Evolutionary conservation across 2,113 vertebrate species (phyloP).

Genomic region (Triplophysa dalaica): DNA sequence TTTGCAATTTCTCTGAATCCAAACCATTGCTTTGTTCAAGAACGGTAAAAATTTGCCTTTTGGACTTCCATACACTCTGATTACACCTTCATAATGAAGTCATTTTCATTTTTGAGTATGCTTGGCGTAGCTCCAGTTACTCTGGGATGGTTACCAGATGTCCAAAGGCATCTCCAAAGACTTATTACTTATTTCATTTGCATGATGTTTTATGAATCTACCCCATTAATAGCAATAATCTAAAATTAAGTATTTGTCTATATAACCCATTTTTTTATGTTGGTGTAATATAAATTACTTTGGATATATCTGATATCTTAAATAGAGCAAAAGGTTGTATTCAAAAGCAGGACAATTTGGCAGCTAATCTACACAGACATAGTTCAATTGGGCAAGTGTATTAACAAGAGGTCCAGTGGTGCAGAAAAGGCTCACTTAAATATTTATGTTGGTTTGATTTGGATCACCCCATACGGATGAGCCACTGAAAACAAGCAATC

Average conservation of each 20-base stretch:
- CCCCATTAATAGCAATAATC: too few relatives aligned
- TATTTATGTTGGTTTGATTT: conserved; percentile 86
- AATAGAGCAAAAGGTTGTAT: conserved; percentile 34
- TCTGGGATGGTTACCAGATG: conserved; percentile 76
- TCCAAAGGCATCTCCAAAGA: conserved; percentile 68
- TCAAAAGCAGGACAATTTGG: conserved; percentile 60
- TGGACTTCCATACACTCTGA: conserved; percentile 45
- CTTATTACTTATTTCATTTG: conserved; percentile 58
- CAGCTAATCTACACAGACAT: conserved; percentile 61
- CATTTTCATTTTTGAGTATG: conserved; percentile 66
- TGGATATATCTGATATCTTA: conserved; percentile 25
- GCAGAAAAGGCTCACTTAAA: conserved; percentile 76
- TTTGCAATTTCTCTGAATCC: not conserved
- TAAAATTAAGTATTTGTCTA: not conserved
- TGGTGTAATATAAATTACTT: too few relatives aligned
- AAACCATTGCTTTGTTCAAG: not conserved
- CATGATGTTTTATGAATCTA: conserved; percentile 41
- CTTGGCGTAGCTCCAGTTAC: conserved; percentile 70
- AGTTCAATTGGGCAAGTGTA: conserved; percentile 57
- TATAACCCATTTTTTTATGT: too few relatives aligned
- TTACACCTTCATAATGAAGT: conserved; percentile 72
- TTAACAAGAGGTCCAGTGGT: conserved; percentile 67
- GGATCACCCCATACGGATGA: conserved; percentile 78
- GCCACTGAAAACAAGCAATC: conserved; percentile 78
- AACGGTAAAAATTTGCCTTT: not conserved